phyloP scores from a whole-genome alignment of 2,888 invertebrate genomes.

The Aporophyla nigra region DNA sequence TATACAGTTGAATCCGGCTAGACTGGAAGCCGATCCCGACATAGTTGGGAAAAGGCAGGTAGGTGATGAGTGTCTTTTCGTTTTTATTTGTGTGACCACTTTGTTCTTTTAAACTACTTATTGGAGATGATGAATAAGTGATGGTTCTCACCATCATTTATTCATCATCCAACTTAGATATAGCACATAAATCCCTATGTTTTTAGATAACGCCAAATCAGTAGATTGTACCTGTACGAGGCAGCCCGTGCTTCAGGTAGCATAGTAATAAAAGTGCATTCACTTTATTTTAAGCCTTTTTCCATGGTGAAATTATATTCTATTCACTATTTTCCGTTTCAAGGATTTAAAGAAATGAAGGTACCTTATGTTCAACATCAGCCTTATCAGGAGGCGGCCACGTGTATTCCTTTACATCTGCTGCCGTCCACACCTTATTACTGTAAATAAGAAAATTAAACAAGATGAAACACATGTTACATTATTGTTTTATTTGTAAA shows the following conservation, averaged over 20 bases:
- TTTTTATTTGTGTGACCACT: neutral
- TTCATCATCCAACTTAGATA: neutral
- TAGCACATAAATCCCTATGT: neutral
- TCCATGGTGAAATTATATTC: neutral
- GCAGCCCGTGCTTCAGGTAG: neutral
- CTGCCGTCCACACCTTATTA: constrained; percentile 93
- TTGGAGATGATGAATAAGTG: no score
- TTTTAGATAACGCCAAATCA: neutral
- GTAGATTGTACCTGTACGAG: neutral
- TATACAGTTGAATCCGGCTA: no score
- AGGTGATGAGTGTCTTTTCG: neutral
- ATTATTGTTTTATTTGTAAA: neutral
- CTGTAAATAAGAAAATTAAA: constrained; percentile 74
- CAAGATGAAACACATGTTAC: constrained; percentile 24
- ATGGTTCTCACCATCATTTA: neutral
- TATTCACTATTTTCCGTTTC: neutral
- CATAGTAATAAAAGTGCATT: neutral
- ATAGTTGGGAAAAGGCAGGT: no score
- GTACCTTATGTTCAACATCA: constrained; percentile 83
- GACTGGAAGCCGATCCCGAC: no score
- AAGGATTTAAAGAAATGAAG: neutral
- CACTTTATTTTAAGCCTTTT: neutral
- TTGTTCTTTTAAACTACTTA: neutral
- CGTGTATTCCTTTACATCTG: constrained; percentile 97
- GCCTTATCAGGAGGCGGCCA: constrained; percentile 93